Percentiles rank a stretch among this genome's conserved stretches.
These are phyloP conservation scores for Aldabrachelys gigantea DNA, from an alignment of 2,113 vertebrate species.

Conservation along the genomic window DNA sequence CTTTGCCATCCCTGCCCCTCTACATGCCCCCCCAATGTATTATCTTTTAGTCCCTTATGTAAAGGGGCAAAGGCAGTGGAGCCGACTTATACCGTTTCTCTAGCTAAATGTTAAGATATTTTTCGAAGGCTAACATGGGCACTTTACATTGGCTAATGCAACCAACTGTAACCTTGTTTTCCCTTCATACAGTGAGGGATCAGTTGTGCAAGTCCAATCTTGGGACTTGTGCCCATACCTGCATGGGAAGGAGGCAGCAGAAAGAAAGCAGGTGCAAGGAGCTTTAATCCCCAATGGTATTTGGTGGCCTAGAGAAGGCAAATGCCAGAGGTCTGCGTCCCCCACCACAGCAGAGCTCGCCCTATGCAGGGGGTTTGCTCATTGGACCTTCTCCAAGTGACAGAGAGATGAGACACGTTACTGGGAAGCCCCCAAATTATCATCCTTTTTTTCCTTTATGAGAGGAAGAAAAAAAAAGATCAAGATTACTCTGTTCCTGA, in stretches of 20 bases:
- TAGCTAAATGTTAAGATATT: background rate
- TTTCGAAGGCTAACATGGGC: background rate
- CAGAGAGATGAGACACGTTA: background rate
- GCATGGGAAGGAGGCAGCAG: background rate
- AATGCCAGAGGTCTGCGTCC: background rate
- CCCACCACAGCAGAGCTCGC: background rate
- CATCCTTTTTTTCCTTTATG: background rate
- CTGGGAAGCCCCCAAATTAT: background rate
- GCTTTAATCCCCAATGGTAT: background rate
- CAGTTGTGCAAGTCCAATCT: background rate
- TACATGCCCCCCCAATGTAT: background rate
- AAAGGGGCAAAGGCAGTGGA: background rate
- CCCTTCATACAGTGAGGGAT: background rate
- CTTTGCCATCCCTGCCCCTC: background rate
- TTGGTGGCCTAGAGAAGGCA: background rate
- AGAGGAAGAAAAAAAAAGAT: background rate
- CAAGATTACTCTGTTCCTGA: background rate
- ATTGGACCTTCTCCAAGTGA: background rate
- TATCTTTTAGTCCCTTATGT: no score
- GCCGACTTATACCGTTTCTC: background rate
- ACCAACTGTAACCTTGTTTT: background rate
- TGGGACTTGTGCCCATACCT: background rate
- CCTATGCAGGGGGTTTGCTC: background rate
- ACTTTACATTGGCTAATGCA: background rate
- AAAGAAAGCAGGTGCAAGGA: background rate